Base-by-base conservation (phyloP, 1,140 invertebrate species). In the Atta colombica region DNA sequence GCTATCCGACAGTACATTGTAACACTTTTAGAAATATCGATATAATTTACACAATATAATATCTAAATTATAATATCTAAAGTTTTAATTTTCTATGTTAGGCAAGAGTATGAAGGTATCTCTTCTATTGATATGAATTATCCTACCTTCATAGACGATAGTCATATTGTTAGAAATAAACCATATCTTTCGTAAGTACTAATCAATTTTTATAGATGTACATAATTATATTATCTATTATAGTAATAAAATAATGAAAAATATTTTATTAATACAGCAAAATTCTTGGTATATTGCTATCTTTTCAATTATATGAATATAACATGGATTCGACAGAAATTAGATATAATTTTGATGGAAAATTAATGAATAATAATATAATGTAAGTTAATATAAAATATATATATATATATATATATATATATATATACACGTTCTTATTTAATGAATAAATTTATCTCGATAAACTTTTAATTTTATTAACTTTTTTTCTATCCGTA, bases 101-200 rank as follows among this genome's bases (percentile, higher is more conserved):
- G 94, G 75, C 63, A 87, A 85, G 75, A 94, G 21, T 93, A 93
- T 65, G 93, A 94, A 84, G 87, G 88, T 28, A 45, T 94, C 6
- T 85, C 51, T 66, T 72, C 90, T 1, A 53, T 58, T 49, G 74
- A 63, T 16, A 65, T 55, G 14, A 77, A 91, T 58, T 39, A 90
- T 21, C 94, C 94, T 0, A 92, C 94, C 81, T 96, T 96, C 86
- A 92, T 97, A 63, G 95, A 95, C 69, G 96, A 97, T 90, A 92
- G 95, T 18, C 93, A 96, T 66, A 95, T 97, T 72, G 91, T 95
- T 25, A 95, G 94, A 31, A 97, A 97, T 88, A 96, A 96, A 91
- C 96, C 96, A 39, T 96, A 96, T 92, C 94, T 96, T 63, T 94
- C 95, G 96, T 96, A 93, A 94, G 94, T 94, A 82, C 39, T 31